Base-by-base conservation (phyloP, 2,888 invertebrate species). In the Lasioglossum pauxillum region DNA sequence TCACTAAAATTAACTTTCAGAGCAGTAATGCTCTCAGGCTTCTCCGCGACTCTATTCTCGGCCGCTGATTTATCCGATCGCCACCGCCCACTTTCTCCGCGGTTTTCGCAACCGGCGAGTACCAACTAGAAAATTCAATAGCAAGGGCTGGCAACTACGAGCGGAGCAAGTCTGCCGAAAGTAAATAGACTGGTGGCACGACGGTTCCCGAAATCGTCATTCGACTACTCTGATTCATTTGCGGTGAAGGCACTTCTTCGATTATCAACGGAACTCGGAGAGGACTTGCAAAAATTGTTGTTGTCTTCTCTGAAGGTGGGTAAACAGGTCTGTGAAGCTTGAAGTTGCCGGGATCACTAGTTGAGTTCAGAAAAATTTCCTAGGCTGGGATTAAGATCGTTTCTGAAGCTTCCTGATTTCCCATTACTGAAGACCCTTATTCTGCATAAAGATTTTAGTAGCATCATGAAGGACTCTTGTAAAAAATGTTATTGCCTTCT, bases 1-100 rank as follows among this genome's bases (percentile, higher is more conserved):
- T n/a, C 23, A 77, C 82, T 82, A 49, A 81, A 84, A 84, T 84
- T 78, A 78, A 84, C 60, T 64, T 81, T 80, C 46, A 16, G 46
- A 46, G 16, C 46, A 46, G 46, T 5, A 23, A 75, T 27, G 27
- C 16, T 31, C 31, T 31, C 31, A 14, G 10, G 27, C 2, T 19
- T 35, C 38, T 12, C 23, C 27, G 23, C 78, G 35, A 1, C 19
- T 27, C 67, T 49, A 14, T 38, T 38, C 23, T 35, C 44, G 35
- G 8, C 46, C 46, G 67, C 3, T 10, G 53, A 57, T 67, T 69
- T 12, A 35, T 14, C 38, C 14, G 44, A 27, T 72, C 53, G n/a
- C 8, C 10, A 0, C n/a, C 38, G 16, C 4, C 10, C 46, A 31
- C 31, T 71, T 44, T 71, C 71, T 38, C 71, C n/a, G 71, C n/a